A percentile compares a stretch with the other conserved stretches of the same genome.
These are phyloP conservation scores for Etheostoma nigrum DNA, from an alignment of 2,797 vertebrate species.

Conservation along the genomic window DNA sequence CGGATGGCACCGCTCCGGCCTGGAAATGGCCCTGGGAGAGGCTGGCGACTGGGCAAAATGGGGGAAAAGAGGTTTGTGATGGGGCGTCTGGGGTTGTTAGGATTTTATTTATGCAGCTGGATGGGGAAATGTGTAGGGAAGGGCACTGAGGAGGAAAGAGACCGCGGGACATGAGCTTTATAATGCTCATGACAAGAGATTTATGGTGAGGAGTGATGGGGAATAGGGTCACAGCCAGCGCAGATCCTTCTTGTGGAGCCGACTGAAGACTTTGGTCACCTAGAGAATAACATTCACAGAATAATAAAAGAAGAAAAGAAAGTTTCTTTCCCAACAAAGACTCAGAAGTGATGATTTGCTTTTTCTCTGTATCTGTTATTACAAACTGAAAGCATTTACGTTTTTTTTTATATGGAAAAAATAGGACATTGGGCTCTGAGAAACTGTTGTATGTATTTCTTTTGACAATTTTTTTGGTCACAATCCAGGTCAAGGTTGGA, in stretches of 20 bases:
- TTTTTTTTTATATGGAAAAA: neutral
- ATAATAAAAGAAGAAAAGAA: conserved; percentile 6
- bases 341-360: neutral
- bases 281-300: conserved; percentile 14
- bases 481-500: neutral
- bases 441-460: too few species aligned
- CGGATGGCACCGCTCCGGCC: conserved; percentile 42
- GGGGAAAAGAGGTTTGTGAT: neutral
- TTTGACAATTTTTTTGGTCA: neutral
- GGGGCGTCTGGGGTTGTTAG: conserved; percentile 30
- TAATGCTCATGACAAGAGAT: conserved; percentile 45
- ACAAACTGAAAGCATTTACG: neutral
- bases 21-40: conserved; percentile 46
- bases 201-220: conserved; percentile 37
- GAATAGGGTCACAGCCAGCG: conserved; percentile 28
- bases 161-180: conserved; percentile 8
- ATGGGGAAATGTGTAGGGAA: conserved; percentile 14
- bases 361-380: neutral
- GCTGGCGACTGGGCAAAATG: conserved; percentile 27
- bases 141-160: conserved; percentile 46
- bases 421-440: neutral
- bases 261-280: conserved; percentile 10
- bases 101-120: conserved; percentile 51
- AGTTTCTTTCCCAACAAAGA: neutral
- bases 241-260: neutral